Percentiles rank a stretch among this genome's conserved stretches.
phyloP scores from a whole-genome alignment of 92 coral and sea anemone genomes.

The Palythoa caribaeorum region DNA sequence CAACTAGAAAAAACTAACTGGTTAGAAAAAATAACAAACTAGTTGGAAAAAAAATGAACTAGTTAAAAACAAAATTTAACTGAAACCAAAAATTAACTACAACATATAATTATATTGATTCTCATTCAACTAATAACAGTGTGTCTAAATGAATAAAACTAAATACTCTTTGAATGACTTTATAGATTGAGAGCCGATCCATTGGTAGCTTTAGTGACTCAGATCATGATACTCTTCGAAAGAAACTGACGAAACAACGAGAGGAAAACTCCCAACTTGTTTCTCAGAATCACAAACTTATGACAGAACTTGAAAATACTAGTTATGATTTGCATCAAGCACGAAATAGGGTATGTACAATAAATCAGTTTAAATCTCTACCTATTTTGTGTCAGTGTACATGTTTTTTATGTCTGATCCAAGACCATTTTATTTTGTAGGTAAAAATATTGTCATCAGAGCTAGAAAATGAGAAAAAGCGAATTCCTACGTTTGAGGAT shows the following conservation, averaged over 20 bases:
- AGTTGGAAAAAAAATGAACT: too few relatives aligned
- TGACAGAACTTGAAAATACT: conserved; percentile 96
- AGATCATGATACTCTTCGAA: conserved; percentile 89
- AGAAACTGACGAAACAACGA: conserved; percentile 80
- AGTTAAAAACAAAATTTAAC: too few relatives aligned
- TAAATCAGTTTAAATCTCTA: too few relatives aligned
- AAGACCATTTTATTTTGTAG: conserved; percentile 38
- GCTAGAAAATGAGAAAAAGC: conserved; percentile 79
- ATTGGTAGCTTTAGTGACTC: conserved; percentile 84
- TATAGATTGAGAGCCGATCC: conserved; percentile 74
- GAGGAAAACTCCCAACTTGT: conserved; percentile 97
- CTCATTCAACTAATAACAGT: too few relatives aligned
- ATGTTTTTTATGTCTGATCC: too few relatives aligned
- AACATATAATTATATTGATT: too few relatives aligned
- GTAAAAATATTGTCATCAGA: conserved; percentile 81
- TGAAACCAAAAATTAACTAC: too few relatives aligned
- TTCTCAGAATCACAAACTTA: conserved; percentile 92
- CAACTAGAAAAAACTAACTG: too few relatives aligned
- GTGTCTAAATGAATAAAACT: too few relatives aligned
- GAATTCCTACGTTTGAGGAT: conserved; percentile 89
- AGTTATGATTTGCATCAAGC: conserved; percentile 96
- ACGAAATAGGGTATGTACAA: conserved; percentile 78
- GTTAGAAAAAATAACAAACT: too few relatives aligned
- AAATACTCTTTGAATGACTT: neutral
- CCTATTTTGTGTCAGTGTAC: neutral